phyloP scores from a whole-genome alignment of 2,113 vertebrate genomes.

The Gopherus evgoodei region DNA sequence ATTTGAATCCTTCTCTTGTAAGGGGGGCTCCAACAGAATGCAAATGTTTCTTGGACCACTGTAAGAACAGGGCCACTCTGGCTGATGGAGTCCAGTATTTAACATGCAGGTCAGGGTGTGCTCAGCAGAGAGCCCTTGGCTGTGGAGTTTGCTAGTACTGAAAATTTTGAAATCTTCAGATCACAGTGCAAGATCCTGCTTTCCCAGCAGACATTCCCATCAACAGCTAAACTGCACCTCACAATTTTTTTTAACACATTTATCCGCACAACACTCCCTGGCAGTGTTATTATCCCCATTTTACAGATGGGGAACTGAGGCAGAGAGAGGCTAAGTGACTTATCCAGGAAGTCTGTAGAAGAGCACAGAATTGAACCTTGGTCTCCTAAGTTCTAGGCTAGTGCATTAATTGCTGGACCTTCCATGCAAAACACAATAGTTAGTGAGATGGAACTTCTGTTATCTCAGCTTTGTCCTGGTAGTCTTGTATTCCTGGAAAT shows the following conservation, averaged over 20 bases:
- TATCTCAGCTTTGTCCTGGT: neutral
- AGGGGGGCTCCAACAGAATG: neutral
- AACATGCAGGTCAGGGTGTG: neutral
- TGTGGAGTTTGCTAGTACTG: neutral
- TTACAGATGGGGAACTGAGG: too few relatives aligned
- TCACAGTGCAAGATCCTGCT: neutral
- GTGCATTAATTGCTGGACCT: too few relatives aligned
- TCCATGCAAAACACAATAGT: neutral
- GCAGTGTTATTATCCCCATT: too few relatives aligned
- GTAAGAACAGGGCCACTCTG: neutral
- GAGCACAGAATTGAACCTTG: too few relatives aligned
- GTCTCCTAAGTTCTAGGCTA: too few relatives aligned
- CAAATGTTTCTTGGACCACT: neutral
- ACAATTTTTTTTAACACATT: too few relatives aligned
- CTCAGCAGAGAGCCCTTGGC: neutral
- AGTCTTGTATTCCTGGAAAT: neutral
- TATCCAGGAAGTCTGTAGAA: too few relatives aligned
- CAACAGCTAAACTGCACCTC: neutral
- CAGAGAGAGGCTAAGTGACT: too few relatives aligned
- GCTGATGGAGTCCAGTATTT: neutral
- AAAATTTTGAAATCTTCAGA: neutral
- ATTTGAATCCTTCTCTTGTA: neutral
- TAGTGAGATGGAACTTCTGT: neutral
- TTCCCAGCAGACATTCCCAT: neutral
- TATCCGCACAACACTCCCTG: too few relatives aligned